These are phyloP conservation scores for Protophormia terraenovae DNA, from an alignment of 2,888 invertebrate genomes.

Conservation along the genomic window DNA sequence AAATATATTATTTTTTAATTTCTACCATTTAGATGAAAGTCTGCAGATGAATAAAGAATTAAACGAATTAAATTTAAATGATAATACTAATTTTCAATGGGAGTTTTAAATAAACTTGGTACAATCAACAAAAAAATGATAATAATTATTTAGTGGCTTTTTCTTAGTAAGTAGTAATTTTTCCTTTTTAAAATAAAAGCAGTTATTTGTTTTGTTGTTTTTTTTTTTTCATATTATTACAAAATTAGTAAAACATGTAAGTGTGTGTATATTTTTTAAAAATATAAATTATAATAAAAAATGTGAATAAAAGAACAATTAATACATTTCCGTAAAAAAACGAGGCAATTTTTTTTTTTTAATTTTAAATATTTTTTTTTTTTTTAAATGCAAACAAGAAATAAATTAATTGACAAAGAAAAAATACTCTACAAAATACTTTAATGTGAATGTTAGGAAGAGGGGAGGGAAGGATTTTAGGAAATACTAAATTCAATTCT, in stretches of 20 bases:
- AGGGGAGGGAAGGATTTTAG: not conserved
- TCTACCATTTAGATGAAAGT: conserved; percentile 72
- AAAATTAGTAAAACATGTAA: conserved; percentile 24
- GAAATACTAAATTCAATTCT: not conserved
- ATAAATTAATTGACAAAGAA: conserved; percentile 59
- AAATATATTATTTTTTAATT: conserved; percentile 49
- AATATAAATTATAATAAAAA: conserved; percentile 18
- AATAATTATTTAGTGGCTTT: too few relatives aligned
- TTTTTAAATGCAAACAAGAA: conserved; percentile 55
- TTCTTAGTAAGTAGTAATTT: not conserved
- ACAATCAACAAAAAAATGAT: not conserved
- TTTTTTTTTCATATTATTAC: conserved; percentile 28
- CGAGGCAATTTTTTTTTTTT: conserved; percentile 41
- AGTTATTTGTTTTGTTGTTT: conserved; percentile 51
- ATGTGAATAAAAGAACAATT: conserved; percentile 47
- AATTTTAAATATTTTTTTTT: not conserved
- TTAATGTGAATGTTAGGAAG: conserved; percentile 9
- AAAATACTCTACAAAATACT: conserved; percentile 57
- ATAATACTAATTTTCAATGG: conserved; percentile 74
- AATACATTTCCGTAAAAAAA: conserved; percentile 47
- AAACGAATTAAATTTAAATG: conserved; percentile 73
- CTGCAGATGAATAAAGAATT: conserved; percentile 73
- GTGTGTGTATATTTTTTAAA: conserved; percentile 6
- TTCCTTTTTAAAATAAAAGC: conserved; percentile 45
- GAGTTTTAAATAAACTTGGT: conserved; percentile 64